Base-by-base conservation (phyloP, 2,797 vertebrate species). In the Fistularia commersonii region DNA sequence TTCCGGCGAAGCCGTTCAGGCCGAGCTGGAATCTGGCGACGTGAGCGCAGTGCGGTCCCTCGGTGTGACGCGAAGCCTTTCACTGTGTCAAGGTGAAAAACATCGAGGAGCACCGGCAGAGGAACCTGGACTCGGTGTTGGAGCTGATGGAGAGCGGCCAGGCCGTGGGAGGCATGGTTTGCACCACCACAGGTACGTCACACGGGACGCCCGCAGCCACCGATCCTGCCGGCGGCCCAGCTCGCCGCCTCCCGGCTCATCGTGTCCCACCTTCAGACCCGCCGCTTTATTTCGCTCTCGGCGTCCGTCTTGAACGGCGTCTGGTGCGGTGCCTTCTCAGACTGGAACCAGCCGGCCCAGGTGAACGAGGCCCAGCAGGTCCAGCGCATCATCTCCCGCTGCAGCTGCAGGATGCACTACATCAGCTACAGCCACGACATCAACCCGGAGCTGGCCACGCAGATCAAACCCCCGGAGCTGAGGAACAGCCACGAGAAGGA, bases 371-470 rank as follows among this genome's bases (percentile, higher is more conserved):
- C 92, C 11, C 96, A 95, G 80, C 97, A 99, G 78, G 93, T 99
- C 39, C 97, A 99, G 82, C 89, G 97, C 11, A 99, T 99, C 78
- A 99, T 99, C 83, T 99, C 97, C 0, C 96, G 96, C 43, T 99
- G 97, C 85, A 98, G 90, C 83, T 99, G 97, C 79, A 89, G 95
- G 68, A 99, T 99, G 97, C 97, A 97, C 83, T 99, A 99, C 86
- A 97, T 99, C 78, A 95, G 97, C 77, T 99, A 99, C 83, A 99
- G 96, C 80, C 97, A 99, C 0, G 96, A 99, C 80, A 94, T 99
- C 12, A 93, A 97, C 87, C 94, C 97, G 0, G 97, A 98, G 78
- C 81, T 99, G 69, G 94, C 93, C 77, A 94, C 96, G 0, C 95
- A 98, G 82, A 98, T 98, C 85, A 98, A 99, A 77, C 96, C 95